These are phyloP conservation scores for Drosophila grimshawi DNA, from an alignment of 1,140 invertebrate species.

Conservation along the genomic window DNA sequence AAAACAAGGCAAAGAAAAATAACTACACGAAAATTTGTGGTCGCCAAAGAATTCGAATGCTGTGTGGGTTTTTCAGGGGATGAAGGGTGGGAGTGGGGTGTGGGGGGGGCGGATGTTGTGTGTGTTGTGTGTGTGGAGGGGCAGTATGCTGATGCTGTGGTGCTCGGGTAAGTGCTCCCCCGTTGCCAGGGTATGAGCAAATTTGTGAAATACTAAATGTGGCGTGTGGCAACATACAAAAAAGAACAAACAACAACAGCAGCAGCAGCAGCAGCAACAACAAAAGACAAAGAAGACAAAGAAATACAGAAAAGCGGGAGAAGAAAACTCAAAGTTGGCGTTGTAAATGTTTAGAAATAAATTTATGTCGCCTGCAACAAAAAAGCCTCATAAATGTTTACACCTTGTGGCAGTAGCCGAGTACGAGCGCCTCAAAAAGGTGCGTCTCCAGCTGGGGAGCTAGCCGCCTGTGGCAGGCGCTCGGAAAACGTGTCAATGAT, in stretches of 20 bases:
- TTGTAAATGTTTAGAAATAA: constrained; percentile 77
- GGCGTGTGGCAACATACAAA: constrained; percentile 64
- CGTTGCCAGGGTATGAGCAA: constrained; percentile 55
- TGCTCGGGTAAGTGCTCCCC: constrained; percentile 36
- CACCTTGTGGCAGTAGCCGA: constrained; percentile 62
- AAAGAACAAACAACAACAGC: constrained; percentile 6
- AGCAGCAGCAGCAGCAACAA: constrained; percentile 10
- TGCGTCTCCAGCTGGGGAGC: constrained; percentile 17
- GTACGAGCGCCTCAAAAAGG: constrained; percentile 25
- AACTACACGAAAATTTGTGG: constrained; percentile 79
- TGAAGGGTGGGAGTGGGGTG: neutral
- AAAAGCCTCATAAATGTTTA: constrained; percentile 76
- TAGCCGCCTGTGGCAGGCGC: constrained; percentile 25
- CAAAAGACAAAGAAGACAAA: constrained; percentile 12
- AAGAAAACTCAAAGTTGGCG: constrained; percentile 47
- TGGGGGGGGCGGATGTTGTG: neutral
- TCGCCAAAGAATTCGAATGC: constrained; percentile 64
- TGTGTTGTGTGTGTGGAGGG: neutral
- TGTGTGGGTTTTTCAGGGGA: neutral
- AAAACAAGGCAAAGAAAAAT: constrained; percentile 65
- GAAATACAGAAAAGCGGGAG: neutral
- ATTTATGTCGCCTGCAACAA: constrained; percentile 76
- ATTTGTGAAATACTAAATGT: constrained; percentile 78
- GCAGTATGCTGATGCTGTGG: neutral
- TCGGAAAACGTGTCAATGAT: constrained; percentile 74